These are phyloP conservation scores for Ectemnius cavifrons DNA, from an alignment of 2,888 invertebrate species.

Conservation along the genomic window DNA sequence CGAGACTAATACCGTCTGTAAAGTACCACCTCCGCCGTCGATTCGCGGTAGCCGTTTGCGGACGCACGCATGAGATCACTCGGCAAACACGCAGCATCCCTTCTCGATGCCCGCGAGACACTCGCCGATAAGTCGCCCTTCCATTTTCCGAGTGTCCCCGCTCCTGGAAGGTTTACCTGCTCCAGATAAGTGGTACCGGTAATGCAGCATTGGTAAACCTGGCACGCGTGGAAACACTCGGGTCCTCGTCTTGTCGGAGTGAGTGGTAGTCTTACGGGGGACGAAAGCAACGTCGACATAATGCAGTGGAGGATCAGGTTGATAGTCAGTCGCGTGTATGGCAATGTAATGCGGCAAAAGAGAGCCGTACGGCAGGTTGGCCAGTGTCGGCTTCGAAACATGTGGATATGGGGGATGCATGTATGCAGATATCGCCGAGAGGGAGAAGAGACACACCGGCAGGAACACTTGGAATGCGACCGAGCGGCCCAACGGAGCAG, in stretches of 20 bases:
- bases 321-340: slow-evolving; percentile 15
- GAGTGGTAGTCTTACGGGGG: slow-evolving; percentile 4
- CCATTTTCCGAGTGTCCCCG: too few species aligned
- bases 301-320: slow-evolving; percentile 34
- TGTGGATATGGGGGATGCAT: too few species aligned
- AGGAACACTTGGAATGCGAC: slow-evolving; percentile 70
- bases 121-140: too few species aligned
- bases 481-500: slow-evolving; percentile 61
- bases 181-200: too few species aligned
- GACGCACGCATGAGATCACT: neutral
- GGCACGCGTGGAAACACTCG: too few species aligned
- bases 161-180: too few species aligned
- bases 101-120: too few species aligned
- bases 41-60: neutral
- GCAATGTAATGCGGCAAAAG: slow-evolving; percentile 34
- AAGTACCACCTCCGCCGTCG: neutral
- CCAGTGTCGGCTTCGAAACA: too few species aligned
- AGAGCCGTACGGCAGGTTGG: slow-evolving; percentile 25
- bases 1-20: neutral
- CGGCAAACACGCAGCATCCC: too few species aligned
- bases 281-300: slow-evolving; percentile 36
- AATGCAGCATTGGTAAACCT: too few species aligned
- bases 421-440: neutral
- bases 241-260: too few species aligned
- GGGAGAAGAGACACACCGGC: slow-evolving; percentile 32